Base-by-base conservation (phyloP, 1,140 invertebrate species). In the Brevipalpus yothersi region DNA sequence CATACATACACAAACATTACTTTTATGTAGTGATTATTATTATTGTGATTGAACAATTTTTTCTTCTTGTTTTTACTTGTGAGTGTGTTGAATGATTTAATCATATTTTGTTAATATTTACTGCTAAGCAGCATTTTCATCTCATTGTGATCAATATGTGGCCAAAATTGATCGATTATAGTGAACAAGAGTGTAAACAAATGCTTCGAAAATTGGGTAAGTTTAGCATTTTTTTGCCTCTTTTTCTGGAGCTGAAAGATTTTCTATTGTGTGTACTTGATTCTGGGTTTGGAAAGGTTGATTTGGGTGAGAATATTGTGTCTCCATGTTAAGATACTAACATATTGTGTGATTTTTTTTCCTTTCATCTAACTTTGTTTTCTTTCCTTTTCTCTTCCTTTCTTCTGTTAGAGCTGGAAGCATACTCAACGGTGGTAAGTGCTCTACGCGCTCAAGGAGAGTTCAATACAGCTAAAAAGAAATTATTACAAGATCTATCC, bases 361-460 rank as follows among this genome's bases (percentile, higher is more conserved):
- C 5, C 31, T 31, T 5, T 31, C n/a, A n/a, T 31, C 5, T 31
- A 31, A 31, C 31, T 31, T 31, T 31, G 5, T 45, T 11, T 2
- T n/a, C 31, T 66, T 63, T 66, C 57, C 67, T 69, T 71, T 65
- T 68, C 73, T 75, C 58, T 49, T 58, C 7, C 54, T 10, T 49
- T 60, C 53, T 57, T 55, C 10, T 56, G 45, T 60, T 68, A 88
- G 89, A 93, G 77, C 72, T 92, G 65, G 85, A 90, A 73, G 86
- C 87, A 63, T 93, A 91, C 76, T 81, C 83, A 65, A 79, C 80
- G 69, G 77, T 91, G 70, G 80, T 92, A 56, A 85, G 82, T 67
- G 86, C 86, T 63, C 80, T 92, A 70, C 78, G 89, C 72, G 89
- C 87, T 67, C 88, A 92, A 75, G 89, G 89, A 60, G 77, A 81